A percentile compares a stretch with the other conserved stretches of the same genome.
These are phyloP conservation scores for Hyperoodon ampullatus DNA, from an alignment of 2,113 vertebrate genomes.

Conservation along the genomic window DNA sequence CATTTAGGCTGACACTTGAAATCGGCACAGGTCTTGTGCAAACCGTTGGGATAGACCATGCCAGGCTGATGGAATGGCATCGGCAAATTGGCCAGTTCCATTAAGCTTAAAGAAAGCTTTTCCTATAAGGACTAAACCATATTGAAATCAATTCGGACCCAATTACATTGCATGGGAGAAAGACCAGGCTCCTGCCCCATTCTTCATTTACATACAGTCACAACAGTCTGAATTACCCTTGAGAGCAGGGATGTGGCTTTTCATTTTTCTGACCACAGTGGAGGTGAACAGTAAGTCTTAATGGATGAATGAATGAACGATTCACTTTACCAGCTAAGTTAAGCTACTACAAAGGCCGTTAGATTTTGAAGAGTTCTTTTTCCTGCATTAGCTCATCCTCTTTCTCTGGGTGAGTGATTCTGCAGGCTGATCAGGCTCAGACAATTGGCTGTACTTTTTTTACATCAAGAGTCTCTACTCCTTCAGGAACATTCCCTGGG, in stretches of 20 bases:
- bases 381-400: neutral
- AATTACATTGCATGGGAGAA: neutral
- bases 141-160: neutral
- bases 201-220: neutral
- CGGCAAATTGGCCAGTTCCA: neutral
- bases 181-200: neutral
- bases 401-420: neutral
- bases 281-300: neutral
- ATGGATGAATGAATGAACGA: neutral
- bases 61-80: neutral
- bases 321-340: neutral
- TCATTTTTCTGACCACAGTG: neutral
- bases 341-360: neutral
- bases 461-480: neutral
- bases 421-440: neutral
- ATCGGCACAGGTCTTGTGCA: neutral
- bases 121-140: neutral
- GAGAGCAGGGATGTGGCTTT: neutral
- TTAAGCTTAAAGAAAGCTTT: neutral
- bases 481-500: neutral
- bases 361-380: neutral
- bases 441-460: neutral
- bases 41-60: neutral
- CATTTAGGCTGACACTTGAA: neutral
- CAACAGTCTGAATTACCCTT: neutral